Conservation (phyloP, 2,113 vertebrate genomes). For the Tetraodon nigroviridis region DNA sequence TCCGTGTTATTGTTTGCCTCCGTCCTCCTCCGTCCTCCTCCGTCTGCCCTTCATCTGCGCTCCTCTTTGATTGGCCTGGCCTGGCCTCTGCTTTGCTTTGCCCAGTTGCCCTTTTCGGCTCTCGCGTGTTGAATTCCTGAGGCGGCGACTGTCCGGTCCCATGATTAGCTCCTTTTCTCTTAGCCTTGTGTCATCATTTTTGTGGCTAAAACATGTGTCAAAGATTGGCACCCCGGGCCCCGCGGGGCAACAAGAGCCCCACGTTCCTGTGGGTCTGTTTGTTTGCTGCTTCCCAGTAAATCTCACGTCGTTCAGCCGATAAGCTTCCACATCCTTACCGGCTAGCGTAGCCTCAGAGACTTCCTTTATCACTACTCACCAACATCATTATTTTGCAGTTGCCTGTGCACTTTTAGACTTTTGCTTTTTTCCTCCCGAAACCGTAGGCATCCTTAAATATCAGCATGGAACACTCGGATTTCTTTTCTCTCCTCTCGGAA, state of each 20-base stretch:
- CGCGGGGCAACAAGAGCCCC: constrained; percentile 31
- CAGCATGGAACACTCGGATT: constrained; percentile 41
- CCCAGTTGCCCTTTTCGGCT: constrained; percentile 54
- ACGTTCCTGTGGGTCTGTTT: constrained; percentile 23
- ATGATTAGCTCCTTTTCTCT: constrained; percentile 24
- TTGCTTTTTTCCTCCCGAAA: constrained; percentile 32
- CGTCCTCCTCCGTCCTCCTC: constrained; percentile 20
- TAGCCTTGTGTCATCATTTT: neutral
- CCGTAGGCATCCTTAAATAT: constrained; percentile 45
- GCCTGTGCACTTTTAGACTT: constrained; percentile 54
- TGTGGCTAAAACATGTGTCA: constrained; percentile 3
- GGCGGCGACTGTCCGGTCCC: constrained; percentile 47
- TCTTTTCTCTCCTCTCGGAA: constrained; percentile 33
- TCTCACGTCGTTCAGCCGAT: constrained; percentile 58
- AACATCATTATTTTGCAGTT: constrained; percentile 65
- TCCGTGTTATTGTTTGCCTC: constrained; percentile 55
- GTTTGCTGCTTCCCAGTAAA: constrained; percentile 38
- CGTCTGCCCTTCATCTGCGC: constrained; percentile 37
- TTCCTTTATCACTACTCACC: constrained; percentile 59
- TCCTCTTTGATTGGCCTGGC: constrained; percentile 58
- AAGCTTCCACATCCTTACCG: constrained; percentile 59
- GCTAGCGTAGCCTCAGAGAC: constrained; percentile 60
- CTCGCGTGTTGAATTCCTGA: constrained; percentile 37
- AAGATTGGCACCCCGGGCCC: constrained; percentile 32
- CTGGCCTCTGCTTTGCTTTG: constrained; percentile 43